A percentile compares a stretch with the other conserved stretches of the same genome.
Evolutionary conservation across 1,140 invertebrate genomes (phyloP).

Genomic region (Drosophila persimilis): DNA sequence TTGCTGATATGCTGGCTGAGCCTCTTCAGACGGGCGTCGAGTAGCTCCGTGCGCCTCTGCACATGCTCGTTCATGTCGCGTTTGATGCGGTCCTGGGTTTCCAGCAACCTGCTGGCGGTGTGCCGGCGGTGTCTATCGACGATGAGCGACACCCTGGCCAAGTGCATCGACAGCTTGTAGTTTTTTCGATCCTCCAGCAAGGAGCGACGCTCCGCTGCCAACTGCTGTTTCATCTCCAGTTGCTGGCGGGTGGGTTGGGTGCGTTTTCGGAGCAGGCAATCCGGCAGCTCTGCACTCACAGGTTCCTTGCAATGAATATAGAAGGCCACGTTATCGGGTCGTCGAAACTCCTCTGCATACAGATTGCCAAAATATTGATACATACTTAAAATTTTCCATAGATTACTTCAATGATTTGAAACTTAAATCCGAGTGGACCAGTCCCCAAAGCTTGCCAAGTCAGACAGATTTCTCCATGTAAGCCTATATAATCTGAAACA

Average conservation of each 20-base stretch:
- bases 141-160: slow-evolving; percentile 10
- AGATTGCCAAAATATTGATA: not conserved
- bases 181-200: slow-evolving; percentile 7
- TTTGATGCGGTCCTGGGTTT: not conserved
- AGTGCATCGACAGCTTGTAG: not conserved
- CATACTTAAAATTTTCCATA: slow-evolving; percentile 23
- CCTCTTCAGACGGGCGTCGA: slow-evolving; percentile 1
- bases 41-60: not conserved
- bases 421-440: too few species aligned
- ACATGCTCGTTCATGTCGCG: slow-evolving; percentile 50
- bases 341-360: too few species aligned
- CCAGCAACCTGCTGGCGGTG: not conserved
- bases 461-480: not conserved
- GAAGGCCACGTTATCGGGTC: slow-evolving; percentile 5
- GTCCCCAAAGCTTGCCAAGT: not conserved
- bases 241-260: not conserved
- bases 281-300: slow-evolving; percentile 2
- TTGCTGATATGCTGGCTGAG: slow-evolving; percentile 26
- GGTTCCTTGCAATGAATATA: slow-evolving; percentile 36
- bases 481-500: not conserved
- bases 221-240: slow-evolving; percentile 1
- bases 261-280: slow-evolving; percentile 4
- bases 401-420: not conserved
- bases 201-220: slow-evolving; percentile 13
- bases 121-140: not conserved